A percentile compares a stretch with the other conserved stretches of the same genome.
Evolutionary conservation across 2,797 vertebrate species (phyloP).

Genomic region (Betta splendens): DNA sequence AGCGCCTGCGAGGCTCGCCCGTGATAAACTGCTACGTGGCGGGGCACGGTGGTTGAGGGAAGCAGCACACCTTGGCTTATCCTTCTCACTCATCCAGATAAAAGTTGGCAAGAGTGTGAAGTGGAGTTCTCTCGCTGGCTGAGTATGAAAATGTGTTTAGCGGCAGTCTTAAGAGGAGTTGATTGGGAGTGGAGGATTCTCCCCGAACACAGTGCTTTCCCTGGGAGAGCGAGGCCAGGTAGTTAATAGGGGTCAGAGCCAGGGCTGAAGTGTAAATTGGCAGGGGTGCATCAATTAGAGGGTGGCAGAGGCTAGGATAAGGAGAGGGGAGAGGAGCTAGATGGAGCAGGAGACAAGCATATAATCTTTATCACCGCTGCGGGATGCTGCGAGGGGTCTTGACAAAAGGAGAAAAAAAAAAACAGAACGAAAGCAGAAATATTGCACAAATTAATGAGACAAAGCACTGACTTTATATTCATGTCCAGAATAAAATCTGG

Average conservation of each 20-base stretch:
- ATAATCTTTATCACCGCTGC: constrained; percentile 76
- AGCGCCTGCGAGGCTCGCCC: constrained; percentile 58
- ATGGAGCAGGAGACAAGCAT: constrained; percentile 74
- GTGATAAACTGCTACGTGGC: constrained; percentile 52
- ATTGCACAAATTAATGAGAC: constrained; percentile 66
- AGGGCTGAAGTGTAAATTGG: constrained; percentile 86
- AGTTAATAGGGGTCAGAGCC: constrained; percentile 87
- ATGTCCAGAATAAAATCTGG: constrained; percentile 50
- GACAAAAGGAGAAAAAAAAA: constrained; percentile 6
- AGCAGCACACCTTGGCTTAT: constrained; percentile 45
- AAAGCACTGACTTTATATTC: constrained; percentile 48
- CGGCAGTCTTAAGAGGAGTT: constrained; percentile 73
- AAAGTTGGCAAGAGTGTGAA: constrained; percentile 64
- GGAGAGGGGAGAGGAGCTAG: constrained; percentile 72
- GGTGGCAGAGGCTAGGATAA: constrained; percentile 84
- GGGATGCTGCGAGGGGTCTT: constrained; percentile 60
- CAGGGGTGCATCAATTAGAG: constrained; percentile 87
- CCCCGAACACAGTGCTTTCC: constrained; percentile 79
- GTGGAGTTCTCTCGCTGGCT: constrained; percentile 50
- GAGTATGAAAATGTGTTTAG: constrained; percentile 77
- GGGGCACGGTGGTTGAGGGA: constrained; percentile 27
- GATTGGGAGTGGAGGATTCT: constrained; percentile 78
- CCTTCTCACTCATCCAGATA: constrained; percentile 61
- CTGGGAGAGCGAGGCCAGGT: constrained; percentile 82
- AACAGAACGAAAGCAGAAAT: constrained; percentile 45